Conservation (phyloP, 2,797 vertebrate genomes). For the Pitangus sulphuratus region DNA sequence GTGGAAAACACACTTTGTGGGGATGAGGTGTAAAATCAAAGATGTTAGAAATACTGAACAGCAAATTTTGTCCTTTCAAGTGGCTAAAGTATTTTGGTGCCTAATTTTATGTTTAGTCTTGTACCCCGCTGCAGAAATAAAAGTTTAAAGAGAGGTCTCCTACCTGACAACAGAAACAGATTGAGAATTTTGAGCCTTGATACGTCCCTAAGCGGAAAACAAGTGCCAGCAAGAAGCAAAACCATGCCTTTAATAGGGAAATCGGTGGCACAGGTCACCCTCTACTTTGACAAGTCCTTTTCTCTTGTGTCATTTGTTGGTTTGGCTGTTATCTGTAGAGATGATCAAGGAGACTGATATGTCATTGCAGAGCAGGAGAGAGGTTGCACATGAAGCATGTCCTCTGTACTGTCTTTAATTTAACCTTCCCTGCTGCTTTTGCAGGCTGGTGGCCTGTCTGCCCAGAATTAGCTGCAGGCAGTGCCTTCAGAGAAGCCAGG, state of each 20-base stretch:
- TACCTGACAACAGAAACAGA: neutral
- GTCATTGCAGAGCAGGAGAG: neutral
- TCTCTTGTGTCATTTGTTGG: neutral
- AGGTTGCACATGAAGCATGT: neutral
- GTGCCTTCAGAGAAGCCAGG: neutral
- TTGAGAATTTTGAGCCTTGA: neutral
- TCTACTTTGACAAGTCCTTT: conserved; percentile 4
- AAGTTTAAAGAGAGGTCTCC: neutral
- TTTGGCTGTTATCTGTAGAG: conserved; percentile 21
- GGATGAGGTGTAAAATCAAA: neutral
- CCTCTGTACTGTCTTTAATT: conserved; percentile 1
- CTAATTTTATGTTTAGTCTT: neutral
- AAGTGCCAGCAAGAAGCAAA: neutral
- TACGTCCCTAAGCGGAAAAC: neutral
- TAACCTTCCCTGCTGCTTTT: conserved; percentile 27
- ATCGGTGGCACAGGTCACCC: neutral
- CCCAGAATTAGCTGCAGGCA: neutral
- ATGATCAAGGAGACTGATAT: conserved; percentile 20
- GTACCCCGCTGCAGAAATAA: neutral
- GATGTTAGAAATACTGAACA: neutral
- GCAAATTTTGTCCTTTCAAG: neutral
- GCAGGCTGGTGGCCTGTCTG: neutral
- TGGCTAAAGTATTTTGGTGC: neutral
- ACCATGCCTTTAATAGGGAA: neutral
- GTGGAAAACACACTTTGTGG: neutral